phyloP scores from a whole-genome alignment of 2,888 invertebrate genomes.

The Eupithecia pulchellata region DNA sequence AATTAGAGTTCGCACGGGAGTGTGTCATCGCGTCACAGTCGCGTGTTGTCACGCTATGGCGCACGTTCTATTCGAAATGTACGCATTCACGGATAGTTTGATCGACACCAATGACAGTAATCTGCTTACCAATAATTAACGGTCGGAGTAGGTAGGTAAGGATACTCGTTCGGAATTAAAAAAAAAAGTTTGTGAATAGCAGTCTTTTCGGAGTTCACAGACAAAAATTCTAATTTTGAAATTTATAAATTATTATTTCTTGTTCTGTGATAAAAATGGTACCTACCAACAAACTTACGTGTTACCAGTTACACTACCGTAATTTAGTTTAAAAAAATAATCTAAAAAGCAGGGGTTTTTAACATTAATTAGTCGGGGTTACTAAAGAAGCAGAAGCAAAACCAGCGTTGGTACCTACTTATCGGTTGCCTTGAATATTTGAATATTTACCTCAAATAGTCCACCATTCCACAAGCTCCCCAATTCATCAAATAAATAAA shows the following conservation, averaged over 20 bases:
- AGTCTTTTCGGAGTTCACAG: neutral
- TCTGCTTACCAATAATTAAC: neutral
- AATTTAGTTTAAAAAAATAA: too few relatives aligned
- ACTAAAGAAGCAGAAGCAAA: neutral
- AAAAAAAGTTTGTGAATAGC: neutral
- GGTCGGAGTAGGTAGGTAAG: neutral
- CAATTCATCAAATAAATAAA: neutral
- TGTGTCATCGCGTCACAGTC: neutral
- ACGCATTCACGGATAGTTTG: neutral
- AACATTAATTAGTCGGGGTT: neutral
- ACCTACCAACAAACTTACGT: too few relatives aligned
- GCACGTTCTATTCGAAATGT: neutral
- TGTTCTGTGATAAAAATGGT: too few relatives aligned
- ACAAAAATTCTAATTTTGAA: neutral
- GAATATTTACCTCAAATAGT: neutral
- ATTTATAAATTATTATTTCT: neutral
- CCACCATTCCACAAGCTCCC: neutral
- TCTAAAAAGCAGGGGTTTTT: too few relatives aligned
- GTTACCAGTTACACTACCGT: too few relatives aligned
- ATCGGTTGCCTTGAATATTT: neutral
- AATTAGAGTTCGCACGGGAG: slow-evolving; percentile 24
- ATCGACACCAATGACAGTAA: too few relatives aligned
- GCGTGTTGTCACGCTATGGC: neutral
- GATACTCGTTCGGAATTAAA: neutral
- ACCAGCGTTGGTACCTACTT: neutral